phyloP scores from a whole-genome alignment of 2,888 invertebrate genomes.

The Meteorus colon region DNA sequence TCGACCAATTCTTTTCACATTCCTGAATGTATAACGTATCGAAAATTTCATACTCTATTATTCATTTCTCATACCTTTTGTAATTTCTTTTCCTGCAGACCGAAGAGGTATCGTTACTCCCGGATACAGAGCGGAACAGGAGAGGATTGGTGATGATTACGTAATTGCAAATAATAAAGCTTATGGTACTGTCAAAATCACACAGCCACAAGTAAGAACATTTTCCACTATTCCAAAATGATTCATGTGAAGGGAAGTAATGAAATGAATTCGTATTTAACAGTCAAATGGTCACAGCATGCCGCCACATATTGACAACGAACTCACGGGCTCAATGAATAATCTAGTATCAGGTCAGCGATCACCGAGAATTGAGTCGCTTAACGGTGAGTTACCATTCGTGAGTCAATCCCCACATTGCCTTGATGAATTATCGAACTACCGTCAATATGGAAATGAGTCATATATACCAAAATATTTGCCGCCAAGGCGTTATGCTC shows the following conservation, averaged over 20 bases:
- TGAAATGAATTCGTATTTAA: neutral
- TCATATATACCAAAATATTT: slow-evolving; percentile 62
- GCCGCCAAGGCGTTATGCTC: slow-evolving; percentile 56
- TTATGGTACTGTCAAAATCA: slow-evolving; percentile 75
- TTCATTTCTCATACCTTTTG: no score
- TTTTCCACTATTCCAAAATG: neutral
- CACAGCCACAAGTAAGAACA: slow-evolving; percentile 69
- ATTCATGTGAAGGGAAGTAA: neutral
- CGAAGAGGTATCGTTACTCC: slow-evolving; percentile 82
- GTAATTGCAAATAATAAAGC: slow-evolving; percentile 77
- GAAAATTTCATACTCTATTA: no score
- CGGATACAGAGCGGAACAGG: slow-evolving; percentile 79
- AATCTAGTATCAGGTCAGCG: slow-evolving; percentile 67
- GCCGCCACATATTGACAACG: slow-evolving; percentile 61
- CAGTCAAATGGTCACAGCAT: slow-evolving; percentile 62
- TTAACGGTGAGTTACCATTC: slow-evolving; percentile 71
- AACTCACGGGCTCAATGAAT: slow-evolving; percentile 70
- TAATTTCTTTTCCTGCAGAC: slow-evolving; percentile 71
- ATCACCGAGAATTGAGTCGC: slow-evolving; percentile 68
- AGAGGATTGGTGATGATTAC: slow-evolving; percentile 73
- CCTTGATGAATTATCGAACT: slow-evolving; percentile 60
- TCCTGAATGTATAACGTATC: no score
- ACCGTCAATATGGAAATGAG: slow-evolving; percentile 58
- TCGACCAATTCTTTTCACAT: no score
- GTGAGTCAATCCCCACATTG: slow-evolving; percentile 60